phyloP scores from a whole-genome alignment of 2,888 invertebrate species.

The Brachypterus glaber region DNA sequence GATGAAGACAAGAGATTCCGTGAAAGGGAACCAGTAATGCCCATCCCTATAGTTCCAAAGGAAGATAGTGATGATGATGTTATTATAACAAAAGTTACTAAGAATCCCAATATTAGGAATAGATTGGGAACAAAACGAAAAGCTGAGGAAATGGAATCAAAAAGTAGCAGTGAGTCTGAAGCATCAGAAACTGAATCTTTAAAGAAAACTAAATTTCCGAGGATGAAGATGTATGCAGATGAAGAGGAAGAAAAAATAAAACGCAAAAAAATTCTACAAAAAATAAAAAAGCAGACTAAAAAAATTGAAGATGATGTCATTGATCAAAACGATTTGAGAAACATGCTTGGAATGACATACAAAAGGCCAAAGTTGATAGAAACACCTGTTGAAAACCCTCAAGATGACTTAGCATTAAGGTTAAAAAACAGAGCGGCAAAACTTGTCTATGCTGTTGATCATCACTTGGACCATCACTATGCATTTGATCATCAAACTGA shows the following conservation, averaged over 20 bases:
- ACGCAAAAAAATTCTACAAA: conserved; percentile 31
- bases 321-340: conserved; percentile 25
- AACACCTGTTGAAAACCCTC: conserved; percentile 14
- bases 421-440: conserved; percentile 30
- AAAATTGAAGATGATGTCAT: conserved; percentile 26
- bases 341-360: conserved; percentile 25
- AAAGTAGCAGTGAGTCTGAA: conserved; percentile 13
- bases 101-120: conserved; percentile 30
- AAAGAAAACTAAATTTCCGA: conserved; percentile 52
- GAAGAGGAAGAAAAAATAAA: conserved; percentile 63
- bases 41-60: too few species aligned
- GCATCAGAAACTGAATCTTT: conserved; percentile 31
- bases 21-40: conserved; percentile 42
- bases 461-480: conserved; percentile 14
- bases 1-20: conserved; percentile 49
- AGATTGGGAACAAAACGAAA: conserved; percentile 32
- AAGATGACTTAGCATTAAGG: conserved; percentile 28
- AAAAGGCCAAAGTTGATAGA: conserved; percentile 15
- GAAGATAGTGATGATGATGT: conserved; percentile 16
- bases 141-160: conserved; percentile 15
- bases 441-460: conserved; percentile 29
- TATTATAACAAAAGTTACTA: conserved; percentile 19
- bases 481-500: conserved; percentile 12
- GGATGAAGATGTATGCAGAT: conserved; percentile 85
- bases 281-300: conserved; percentile 36